Evolutionary conservation across 2,113 vertebrate species (phyloP).

Genomic region (Mesembrinibis cayennensis): DNA sequence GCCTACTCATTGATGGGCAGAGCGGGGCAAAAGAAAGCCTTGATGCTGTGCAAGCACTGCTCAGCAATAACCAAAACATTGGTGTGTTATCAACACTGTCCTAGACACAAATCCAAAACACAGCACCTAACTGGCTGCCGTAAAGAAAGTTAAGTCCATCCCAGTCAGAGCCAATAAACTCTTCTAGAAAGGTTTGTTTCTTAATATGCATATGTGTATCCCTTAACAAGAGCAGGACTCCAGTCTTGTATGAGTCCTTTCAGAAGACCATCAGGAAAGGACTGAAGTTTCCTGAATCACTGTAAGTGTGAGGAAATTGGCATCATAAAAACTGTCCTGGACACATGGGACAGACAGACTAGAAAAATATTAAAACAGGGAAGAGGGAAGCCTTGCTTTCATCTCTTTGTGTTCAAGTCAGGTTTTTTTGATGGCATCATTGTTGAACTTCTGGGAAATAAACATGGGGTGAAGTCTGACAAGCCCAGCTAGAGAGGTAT

Average conservation of each 20-base stretch:
- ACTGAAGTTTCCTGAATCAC: not conserved
- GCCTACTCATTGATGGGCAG: not conserved
- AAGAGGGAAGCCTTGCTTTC: not conserved
- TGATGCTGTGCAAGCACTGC: not conserved
- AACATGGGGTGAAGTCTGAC: not conserved
- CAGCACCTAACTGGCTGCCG: not conserved
- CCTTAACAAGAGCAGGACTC: not conserved
- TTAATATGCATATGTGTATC: not conserved
- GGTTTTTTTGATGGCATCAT: not conserved
- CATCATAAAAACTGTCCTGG: not conserved
- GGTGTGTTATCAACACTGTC: not conserved
- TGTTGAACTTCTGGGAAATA: not conserved
- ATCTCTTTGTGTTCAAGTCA: not conserved
- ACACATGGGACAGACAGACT: too few species aligned
- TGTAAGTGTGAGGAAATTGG: not conserved
- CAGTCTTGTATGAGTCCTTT: not conserved
- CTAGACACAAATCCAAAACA: not conserved
- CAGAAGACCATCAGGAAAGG: not conserved
- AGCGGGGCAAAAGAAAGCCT: not conserved
- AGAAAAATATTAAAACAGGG: not conserved
- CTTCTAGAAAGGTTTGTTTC: not conserved
- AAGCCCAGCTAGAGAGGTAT: fast-evolving
- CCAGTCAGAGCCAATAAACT: not conserved
- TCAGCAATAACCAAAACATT: not conserved
- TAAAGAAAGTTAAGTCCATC: not conserved